Conservation (phyloP, 2,113 vertebrate species). For the Eonycteris spelaea region DNA sequence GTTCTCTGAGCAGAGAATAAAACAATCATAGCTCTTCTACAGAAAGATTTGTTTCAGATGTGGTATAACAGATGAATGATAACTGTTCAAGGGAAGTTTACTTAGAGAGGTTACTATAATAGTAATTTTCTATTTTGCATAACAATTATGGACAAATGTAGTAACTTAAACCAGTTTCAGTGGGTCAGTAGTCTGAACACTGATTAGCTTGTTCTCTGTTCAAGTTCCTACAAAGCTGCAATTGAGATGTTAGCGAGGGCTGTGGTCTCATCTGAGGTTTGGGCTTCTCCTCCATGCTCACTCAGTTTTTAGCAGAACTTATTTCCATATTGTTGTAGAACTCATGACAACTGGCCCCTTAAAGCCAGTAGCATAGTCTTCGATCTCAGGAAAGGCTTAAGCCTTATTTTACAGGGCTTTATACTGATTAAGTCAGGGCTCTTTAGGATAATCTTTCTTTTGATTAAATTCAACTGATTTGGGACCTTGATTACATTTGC, state of each 20-base stretch:
- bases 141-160: background rate
- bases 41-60: background rate
- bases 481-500: background rate
- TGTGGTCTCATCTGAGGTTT: background rate
- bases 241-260: background rate
- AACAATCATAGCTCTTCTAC: background rate
- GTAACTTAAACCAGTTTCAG: background rate
- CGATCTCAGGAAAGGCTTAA: background rate
- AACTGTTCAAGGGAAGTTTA: background rate
- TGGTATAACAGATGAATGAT: background rate
- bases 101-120: background rate
- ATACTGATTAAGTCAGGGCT: background rate
- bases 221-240: background rate
- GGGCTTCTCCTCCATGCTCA: background rate
- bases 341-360: background rate
- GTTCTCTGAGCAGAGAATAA: background rate
- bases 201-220: background rate
- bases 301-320: background rate
- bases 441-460: background rate
- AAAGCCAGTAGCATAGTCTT: background rate
- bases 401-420: background rate
- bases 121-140: background rate
- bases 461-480: conserved; percentile 33
- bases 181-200: background rate
- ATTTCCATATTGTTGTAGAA: background rate